Conservation (phyloP, 2,113 vertebrate species). For the Leuciscus idus region DNA sequence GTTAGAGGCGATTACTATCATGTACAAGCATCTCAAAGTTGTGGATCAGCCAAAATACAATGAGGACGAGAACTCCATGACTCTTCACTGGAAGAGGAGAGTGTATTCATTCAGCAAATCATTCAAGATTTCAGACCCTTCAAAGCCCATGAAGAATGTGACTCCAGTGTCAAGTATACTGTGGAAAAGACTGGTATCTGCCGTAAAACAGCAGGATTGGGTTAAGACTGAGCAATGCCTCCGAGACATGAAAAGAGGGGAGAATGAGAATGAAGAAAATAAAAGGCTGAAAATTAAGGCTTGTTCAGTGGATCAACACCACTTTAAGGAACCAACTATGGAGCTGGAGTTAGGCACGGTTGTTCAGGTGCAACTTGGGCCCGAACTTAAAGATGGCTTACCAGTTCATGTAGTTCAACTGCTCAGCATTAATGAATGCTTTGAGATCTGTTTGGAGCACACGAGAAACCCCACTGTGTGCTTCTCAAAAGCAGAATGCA, state of each 20-base stretch:
- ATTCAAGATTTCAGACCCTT: background rate
- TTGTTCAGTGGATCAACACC: background rate
- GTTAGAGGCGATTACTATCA: background rate
- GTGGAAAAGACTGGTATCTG: conserved; percentile 34
- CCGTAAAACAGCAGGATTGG: conserved; percentile 45
- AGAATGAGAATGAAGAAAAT: background rate
- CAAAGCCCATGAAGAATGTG: background rate
- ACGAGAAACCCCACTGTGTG: conserved; percentile 74
- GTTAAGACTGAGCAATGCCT: conserved; percentile 12
- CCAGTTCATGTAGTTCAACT: conserved; percentile 74
- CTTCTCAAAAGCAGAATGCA: conserved; percentile 69
- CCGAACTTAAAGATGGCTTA: conserved; percentile 53
- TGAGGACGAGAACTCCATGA: background rate
- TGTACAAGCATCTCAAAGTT: conserved; percentile 48
- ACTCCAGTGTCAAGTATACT: background rate
- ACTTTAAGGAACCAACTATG: conserved; percentile 13
- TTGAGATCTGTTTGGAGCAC: conserved; percentile 88
- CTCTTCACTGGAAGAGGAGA: conserved; percentile 40
- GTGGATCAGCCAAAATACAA: conserved; percentile 37
- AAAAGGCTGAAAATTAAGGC: rapidly evolving
- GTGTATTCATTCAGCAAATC: conserved; percentile 21
- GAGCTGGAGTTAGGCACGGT: conserved; percentile 32
- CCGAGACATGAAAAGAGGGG: background rate
- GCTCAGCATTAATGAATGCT: conserved; percentile 71
- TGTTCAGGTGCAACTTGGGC: conserved; percentile 45